Conservation (phyloP, 2,797 vertebrate genomes). For the Ceyx erithaca region DNA sequence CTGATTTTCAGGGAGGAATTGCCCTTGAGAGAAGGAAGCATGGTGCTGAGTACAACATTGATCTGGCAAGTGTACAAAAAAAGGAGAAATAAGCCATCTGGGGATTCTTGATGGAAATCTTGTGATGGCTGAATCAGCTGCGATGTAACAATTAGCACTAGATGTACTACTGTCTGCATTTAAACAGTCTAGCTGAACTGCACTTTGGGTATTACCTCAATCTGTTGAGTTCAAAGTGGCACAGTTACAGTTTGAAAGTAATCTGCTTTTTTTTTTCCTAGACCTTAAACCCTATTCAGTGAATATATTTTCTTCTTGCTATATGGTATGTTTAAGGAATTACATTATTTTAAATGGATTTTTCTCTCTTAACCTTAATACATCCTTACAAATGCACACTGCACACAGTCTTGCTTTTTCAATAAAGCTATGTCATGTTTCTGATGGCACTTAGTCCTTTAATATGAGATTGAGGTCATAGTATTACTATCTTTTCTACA, state of each 20-base stretch:
- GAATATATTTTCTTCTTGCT: background rate
- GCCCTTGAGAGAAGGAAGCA: background rate
- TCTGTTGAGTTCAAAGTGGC: background rate
- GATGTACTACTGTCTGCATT: background rate
- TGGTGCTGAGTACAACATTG: background rate
- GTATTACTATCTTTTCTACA: background rate
- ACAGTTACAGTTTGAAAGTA: background rate
- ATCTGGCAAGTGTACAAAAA: slow-evolving; percentile 19
- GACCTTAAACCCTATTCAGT: background rate
- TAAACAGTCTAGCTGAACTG: background rate
- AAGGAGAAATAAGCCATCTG: slow-evolving; percentile 27
- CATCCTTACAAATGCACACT: background rate
- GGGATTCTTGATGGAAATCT: slow-evolving; percentile 41
- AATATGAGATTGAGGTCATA: background rate
- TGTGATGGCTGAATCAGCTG: background rate
- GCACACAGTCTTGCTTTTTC: fast-evolving
- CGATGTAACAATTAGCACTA: background rate
- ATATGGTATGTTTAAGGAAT: background rate
- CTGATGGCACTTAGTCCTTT: background rate
- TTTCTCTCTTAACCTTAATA: background rate
- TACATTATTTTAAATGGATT: background rate
- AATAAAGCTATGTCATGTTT: background rate
- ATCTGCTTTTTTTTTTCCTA: background rate
- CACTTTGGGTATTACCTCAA: background rate
- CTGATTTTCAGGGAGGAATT: background rate